Percentiles rank a stretch among this genome's conserved stretches.
Evolutionary conservation across 2,888 invertebrate species (phyloP).

Genomic region (Drosophila atripex): DNA sequence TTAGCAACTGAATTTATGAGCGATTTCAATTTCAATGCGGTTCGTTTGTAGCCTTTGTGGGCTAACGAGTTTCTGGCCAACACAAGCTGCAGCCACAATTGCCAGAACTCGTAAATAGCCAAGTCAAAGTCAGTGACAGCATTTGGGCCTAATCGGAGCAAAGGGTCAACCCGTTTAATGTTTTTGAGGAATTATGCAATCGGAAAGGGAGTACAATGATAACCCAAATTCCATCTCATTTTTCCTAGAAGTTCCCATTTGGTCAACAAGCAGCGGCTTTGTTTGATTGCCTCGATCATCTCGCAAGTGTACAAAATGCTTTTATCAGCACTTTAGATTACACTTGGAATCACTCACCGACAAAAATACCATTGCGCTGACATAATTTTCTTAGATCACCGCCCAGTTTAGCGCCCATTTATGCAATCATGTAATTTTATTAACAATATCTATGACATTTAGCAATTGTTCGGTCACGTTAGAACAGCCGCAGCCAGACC

Average conservation of each 20-base stretch:
- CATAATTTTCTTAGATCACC: constrained; percentile 62
- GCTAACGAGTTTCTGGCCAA: constrained; percentile 57
- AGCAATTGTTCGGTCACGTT: constrained; percentile 57
- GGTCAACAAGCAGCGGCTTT: not conserved
- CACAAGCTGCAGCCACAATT: constrained; percentile 21
- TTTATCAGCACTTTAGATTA: constrained; percentile 34
- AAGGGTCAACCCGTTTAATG: constrained; percentile 10
- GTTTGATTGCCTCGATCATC: not conserved
- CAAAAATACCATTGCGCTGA: constrained; percentile 52
- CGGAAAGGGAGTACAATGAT: not conserved
- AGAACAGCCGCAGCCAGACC: constrained; percentile 42
- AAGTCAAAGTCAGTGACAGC: constrained; percentile 38
- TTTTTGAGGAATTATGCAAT: constrained; percentile 1
- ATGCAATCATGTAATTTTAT: constrained; percentile 50
- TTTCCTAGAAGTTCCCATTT: not conserved
- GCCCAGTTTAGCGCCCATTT: constrained; percentile 48
- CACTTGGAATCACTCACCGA: constrained; percentile 39
- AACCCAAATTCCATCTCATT: not conserved
- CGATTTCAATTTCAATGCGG: constrained; percentile 70
- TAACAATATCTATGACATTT: constrained; percentile 52
- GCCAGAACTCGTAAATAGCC: constrained; percentile 31
- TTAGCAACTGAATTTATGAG: constrained; percentile 76
- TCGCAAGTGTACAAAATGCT: not conserved
- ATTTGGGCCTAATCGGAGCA: constrained; percentile 28
- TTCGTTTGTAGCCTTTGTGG: constrained; percentile 43